Conservation (phyloP, 2,888 invertebrate species). For the Baccha elongata region DNA sequence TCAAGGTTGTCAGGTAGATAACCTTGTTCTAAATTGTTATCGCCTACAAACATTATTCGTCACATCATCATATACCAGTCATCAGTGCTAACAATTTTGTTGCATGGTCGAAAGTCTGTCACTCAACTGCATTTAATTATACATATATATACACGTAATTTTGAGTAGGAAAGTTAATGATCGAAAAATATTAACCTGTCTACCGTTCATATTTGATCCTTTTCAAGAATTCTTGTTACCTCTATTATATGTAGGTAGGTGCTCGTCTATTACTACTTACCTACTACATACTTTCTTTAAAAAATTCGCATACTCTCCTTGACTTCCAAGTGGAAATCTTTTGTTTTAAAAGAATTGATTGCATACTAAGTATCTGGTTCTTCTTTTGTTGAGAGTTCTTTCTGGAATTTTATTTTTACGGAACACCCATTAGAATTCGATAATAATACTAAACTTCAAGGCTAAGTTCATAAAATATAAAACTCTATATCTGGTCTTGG, state of each 20-base stretch:
- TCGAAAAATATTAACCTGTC: too few relatives aligned
- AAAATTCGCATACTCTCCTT: not conserved
- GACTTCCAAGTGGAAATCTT: not conserved
- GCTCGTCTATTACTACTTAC: too few relatives aligned
- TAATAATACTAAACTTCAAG: slow-evolving; percentile 69
- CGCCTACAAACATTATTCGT: slow-evolving; percentile 38
- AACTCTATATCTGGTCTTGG: slow-evolving; percentile 11
- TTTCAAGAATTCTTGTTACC: slow-evolving; percentile 31
- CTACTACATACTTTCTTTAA: not conserved
- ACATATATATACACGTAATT: too few relatives aligned
- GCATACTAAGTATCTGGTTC: too few relatives aligned
- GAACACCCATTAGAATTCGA: slow-evolving; percentile 64
- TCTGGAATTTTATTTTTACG: slow-evolving; percentile 53
- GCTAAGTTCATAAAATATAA: slow-evolving; percentile 66
- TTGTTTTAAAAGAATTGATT: too few relatives aligned
- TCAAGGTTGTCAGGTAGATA: slow-evolving; percentile 68
- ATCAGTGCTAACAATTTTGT: slow-evolving; percentile 16
- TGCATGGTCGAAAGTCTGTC: slow-evolving; percentile 37
- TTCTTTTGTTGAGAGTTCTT: slow-evolving; percentile 11
- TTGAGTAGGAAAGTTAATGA: not conserved
- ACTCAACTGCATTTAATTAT: slow-evolving; percentile 46
- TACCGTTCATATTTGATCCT: slow-evolving; percentile 24
- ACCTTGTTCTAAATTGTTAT: slow-evolving; percentile 67
- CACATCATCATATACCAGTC: too few relatives aligned
- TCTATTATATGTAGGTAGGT: too few relatives aligned